These are phyloP conservation scores for Pelobates fuscus DNA, from an alignment of 2,113 vertebrate genomes.

Conservation along the genomic window DNA sequence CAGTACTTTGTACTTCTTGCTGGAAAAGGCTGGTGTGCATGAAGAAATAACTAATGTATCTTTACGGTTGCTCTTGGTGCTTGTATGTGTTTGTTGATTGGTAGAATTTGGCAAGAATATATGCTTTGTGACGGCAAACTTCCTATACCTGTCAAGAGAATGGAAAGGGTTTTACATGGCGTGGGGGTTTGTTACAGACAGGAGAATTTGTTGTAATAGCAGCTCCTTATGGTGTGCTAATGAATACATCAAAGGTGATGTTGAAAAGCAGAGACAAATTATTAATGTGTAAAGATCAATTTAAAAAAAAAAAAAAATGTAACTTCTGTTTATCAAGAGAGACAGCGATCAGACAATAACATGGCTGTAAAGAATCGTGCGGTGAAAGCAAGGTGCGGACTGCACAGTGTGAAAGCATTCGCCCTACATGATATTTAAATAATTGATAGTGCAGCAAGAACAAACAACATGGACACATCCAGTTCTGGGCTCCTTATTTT, in stretches of 20 bases:
- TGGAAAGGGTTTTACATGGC: not conserved
- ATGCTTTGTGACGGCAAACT: slow-evolving; percentile 1
- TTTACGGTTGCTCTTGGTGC: slow-evolving; percentile 19
- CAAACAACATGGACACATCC: slow-evolving; percentile 8
- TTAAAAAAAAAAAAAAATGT: no score
- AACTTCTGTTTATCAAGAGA: slow-evolving; percentile 34
- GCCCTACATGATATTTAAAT: slow-evolving; percentile 40
- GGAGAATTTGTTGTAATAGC: slow-evolving; percentile 7
- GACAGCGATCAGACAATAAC: not conserved
- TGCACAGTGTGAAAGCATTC: slow-evolving; percentile 10
- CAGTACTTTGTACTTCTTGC: slow-evolving; percentile 36
- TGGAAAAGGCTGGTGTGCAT: slow-evolving; percentile 26
- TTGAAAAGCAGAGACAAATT: slow-evolving; percentile 36
- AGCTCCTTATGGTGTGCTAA: slow-evolving; percentile 23
- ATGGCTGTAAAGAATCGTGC: not conserved
- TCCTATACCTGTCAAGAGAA: slow-evolving; percentile 23
- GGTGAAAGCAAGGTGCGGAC: slow-evolving; percentile 8
- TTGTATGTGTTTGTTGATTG: slow-evolving; percentile 10
- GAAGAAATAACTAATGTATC: slow-evolving; percentile 44
- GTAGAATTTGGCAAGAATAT: not conserved
- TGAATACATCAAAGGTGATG: slow-evolving; percentile 44
- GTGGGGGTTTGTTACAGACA: not conserved
- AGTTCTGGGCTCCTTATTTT: slow-evolving; percentile 34
- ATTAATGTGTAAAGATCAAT: slow-evolving; percentile 47
- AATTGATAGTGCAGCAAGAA: slow-evolving; percentile 35